These are phyloP conservation scores for Punctoribates punctum DNA, from an alignment of 2,888 invertebrate species.

Conservation along the genomic window DNA sequence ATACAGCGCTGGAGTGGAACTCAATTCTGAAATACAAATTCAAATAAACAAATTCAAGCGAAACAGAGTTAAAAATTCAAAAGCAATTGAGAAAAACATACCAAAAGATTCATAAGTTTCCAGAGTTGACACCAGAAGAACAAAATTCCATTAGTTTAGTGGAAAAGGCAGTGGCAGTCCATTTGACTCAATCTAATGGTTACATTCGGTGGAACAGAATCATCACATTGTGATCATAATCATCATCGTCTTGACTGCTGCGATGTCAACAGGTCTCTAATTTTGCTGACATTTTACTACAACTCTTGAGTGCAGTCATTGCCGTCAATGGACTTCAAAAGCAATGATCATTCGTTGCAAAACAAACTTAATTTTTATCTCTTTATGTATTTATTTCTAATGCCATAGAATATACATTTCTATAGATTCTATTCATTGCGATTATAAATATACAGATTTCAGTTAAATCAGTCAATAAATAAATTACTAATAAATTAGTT, in stretches of 20 bases:
- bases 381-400: conserved; percentile 25
- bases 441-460: no score
- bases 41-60: conserved; percentile 2
- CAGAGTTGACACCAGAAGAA: background rate
- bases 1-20: background rate
- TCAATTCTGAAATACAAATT: background rate
- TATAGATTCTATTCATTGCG: no score
- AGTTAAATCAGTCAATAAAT: no score
- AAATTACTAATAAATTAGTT: no score
- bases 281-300: conserved; percentile 21
- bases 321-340: conserved; percentile 32
- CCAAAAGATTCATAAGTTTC: conserved; percentile 3
- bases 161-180: background rate
- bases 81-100: background rate
- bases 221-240: conserved; percentile 33
- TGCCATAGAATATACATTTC: conserved; percentile 7
- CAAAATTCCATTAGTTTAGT: background rate
- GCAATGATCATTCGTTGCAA: conserved; percentile 27
- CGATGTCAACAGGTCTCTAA: conserved; percentile 37
- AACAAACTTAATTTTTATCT: conserved; percentile 9
- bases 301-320: background rate
- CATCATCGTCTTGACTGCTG: conserved; percentile 17
- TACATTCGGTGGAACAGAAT: conserved; percentile 29
- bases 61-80: conserved; percentile 14
- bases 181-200: conserved; percentile 17